Evolutionary conservation across 1,140 invertebrate species (phyloP).

Genomic region (Bombus confusus): DNA sequence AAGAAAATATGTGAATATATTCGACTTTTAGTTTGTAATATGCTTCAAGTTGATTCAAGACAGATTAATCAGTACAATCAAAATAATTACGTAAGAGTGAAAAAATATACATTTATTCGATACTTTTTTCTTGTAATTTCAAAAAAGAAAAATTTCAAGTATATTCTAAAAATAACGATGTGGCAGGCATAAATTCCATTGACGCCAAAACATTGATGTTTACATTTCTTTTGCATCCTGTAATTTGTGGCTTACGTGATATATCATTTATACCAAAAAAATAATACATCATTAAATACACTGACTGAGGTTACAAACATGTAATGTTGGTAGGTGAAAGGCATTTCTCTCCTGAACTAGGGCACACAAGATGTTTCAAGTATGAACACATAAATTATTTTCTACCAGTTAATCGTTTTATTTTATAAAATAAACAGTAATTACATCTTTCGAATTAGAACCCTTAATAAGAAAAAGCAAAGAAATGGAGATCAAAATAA

Average conservation of each 20-base stretch:
- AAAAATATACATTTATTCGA: neutral
- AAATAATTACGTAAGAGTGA: constrained; percentile 14
- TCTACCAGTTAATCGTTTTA: neutral
- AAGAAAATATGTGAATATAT: neutral
- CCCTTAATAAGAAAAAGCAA: neutral
- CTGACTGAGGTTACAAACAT: constrained; percentile 7
- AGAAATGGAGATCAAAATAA: neutral
- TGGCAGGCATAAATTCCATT: neutral
- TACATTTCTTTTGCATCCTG: neutral
- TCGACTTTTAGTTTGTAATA: neutral
- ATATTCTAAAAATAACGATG: no score
- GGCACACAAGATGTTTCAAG: constrained; percentile 4
- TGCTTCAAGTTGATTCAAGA: neutral
- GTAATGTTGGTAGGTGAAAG: neutral
- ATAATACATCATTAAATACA: neutral
- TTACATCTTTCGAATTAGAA: neutral
- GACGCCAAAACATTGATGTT: constrained; percentile 23
- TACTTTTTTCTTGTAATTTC: neutral
- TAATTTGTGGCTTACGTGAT: neutral
- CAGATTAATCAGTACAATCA: neutral
- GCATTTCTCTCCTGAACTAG: constrained; percentile 20
- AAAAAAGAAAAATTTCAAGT: neutral
- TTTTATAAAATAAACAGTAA: no score
- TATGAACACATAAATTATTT: constrained; percentile 1
- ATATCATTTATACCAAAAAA: neutral